Evolutionary conservation across 2,113 vertebrate species (phyloP), one percentile per base, ranked within the genome.

Genomic region (Edolisoma coerulescens): DNA sequence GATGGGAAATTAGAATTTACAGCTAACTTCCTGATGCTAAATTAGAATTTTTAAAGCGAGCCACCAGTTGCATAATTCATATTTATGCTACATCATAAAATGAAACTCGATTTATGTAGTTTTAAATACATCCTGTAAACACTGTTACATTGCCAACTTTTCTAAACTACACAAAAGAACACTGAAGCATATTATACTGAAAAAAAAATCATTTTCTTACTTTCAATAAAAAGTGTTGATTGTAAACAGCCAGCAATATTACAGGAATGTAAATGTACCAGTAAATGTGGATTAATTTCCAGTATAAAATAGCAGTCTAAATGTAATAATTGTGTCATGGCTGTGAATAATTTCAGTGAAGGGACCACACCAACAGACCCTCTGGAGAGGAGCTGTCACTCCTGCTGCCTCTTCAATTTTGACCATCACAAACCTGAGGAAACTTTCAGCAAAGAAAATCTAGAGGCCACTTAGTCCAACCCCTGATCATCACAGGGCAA

Each of bases 1-100:
- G 90, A 94, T 94, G 90, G 87, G 74, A 93, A 96, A 93, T 93
- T 84, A 82, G 67, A 92, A 92, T 96, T 95, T 95, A 93, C 88
- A 86, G 70, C 76, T 73, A 84, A 70, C 64, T 91, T 96, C 63
- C 78, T 93, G 82, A 94, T 89, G 74, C 21, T 94, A 92, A 96
- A 93, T 92, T 88, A 80, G 85, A 94, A 92, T 89, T 95, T 90
- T 95, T 95, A 91, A 95, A 75, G 45, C 81, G 54, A 93, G 6
- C n/a, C 45, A 83, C 63, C 14, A 64, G 83, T 96, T 89, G 32
- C 42, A 75, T 97, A 93, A 95, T 95, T 96, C 69, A 93, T 94
- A 78, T 79, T 92, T 75, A 90, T 92, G n/a, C 60, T 81, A 18
- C n/a, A 77, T 92, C 85, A 85, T 93, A 82, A 87, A 88, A 93